These are phyloP conservation scores for Heliconius aoede DNA, from an alignment of 2,888 invertebrate genomes.

Conservation along the genomic window DNA sequence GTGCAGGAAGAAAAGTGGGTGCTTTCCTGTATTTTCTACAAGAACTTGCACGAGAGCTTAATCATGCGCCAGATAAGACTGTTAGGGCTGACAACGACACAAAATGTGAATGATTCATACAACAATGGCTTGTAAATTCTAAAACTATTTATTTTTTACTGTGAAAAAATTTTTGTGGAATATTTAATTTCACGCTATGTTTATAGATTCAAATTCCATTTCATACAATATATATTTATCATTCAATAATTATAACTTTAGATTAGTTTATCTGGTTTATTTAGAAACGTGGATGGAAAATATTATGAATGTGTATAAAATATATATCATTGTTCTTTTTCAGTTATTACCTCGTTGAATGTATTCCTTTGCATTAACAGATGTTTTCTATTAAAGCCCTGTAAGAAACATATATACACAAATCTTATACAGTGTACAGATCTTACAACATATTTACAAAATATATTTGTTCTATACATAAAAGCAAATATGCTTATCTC, in stretches of 20 bases:
- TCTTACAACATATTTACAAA: not conserved
- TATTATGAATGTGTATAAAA: not conserved
- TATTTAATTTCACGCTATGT: not conserved
- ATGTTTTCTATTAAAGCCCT: not conserved
- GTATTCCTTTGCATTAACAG: not conserved
- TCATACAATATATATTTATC: not conserved
- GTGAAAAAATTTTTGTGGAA: not conserved
- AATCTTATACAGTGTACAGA: not conserved
- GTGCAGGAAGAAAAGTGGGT: constrained; percentile 68
- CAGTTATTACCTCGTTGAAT: not conserved
- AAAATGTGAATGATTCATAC: constrained; percentile 7
- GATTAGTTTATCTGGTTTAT: too few relatives aligned
- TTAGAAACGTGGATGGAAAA: not conserved
- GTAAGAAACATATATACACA: too few relatives aligned
- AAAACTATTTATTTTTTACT: not conserved
- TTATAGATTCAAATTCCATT: not conserved
- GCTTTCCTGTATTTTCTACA: constrained; percentile 70
- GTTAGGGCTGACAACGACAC: constrained; percentile 64
- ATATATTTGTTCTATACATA: not conserved
- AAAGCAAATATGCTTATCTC: not conserved
- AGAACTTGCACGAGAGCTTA: constrained; percentile 71
- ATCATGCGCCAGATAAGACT: constrained; percentile 72
- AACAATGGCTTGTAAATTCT: constrained; percentile 1
- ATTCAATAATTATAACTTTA: not conserved
- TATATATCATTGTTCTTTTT: not conserved